Base-by-base conservation (phyloP, 1,140 invertebrate species). In the Reticulitermes speratus region DNA sequence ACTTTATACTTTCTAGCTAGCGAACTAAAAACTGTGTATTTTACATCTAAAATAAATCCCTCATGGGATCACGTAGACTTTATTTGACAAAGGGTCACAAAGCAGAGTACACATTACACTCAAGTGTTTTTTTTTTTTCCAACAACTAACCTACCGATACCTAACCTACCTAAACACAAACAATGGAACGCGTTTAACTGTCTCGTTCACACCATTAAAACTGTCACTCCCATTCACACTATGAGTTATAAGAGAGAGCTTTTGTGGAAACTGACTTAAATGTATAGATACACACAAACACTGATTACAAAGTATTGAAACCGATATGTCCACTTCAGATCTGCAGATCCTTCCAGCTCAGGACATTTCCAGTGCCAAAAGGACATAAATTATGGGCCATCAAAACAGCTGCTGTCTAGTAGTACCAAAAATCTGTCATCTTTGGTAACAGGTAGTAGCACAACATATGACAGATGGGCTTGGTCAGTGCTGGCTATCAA, bases 271-370 rank as follows among this genome's bases (percentile, higher is more conserved):
- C 48, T 86, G 69, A 45, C 85, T 82, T 86, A 86, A 86, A 75
- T 83, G 48, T 83, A 86, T 23, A 52, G 59, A 44, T 82, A 86
- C 85, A 86, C 45, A 82, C 44, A 86, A 82, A 82, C 75, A 86
- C 85, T 86, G 45, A 82, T 86, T 86, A 86, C 52, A 86, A 84
- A 84, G 83, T 84, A 59, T 44, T 84, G 30, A 52, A 86, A 86
- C 85, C 85, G 85, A 86, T 86, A 86, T 86, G 85, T 86, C 85
- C 85, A 45, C 45, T 82, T 86, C 85, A 75, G 85, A 86, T 75
- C 69, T 86, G 16, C 48, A 82, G 19, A 81, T 75, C 85, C 52
- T 75, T 32, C 44, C 48, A 84, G 44, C 52, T 30, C n/a, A 38
- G 48, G 84, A 84, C 44, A 65, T 55, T n/a, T 30, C 45, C 44